Evolutionary conservation across 2,888 invertebrate genomes (phyloP), one percentile per base, ranked within the genome.

Genomic region (Cephus sareptanus): DNA sequence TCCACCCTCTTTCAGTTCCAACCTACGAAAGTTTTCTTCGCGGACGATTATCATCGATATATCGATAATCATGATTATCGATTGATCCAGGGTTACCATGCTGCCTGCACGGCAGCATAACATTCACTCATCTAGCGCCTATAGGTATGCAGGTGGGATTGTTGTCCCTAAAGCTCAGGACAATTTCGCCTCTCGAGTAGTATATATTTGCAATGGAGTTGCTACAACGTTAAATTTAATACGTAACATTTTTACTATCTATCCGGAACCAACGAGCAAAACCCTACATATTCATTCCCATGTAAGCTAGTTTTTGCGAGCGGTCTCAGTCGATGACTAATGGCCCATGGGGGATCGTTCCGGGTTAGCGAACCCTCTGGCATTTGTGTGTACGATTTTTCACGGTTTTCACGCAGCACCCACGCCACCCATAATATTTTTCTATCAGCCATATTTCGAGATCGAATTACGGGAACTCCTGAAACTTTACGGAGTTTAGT

Each of bases 321-420:
- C 77, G 80, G 81, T 77, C 82, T 81, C 82, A 81, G 80, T 82
- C 83, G 84, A 89, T 89, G 89, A 89, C 87, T 88, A 89, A 89
- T 89, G 87, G 87, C 84, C 82, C 82, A 78, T 82, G 80, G 80
- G 86, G 84, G 81, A 83, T 83, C 84, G 85, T 85, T 84, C 75
- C 81, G 80, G 80, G 82, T 84, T 86, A 79, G 83, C 80, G 78
- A 79, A 81, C 81, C 79, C 80, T 81, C 80, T 76, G 79, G 79
- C 79, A 79, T 81, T 85, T 83, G 85, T 82, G 84, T 85, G 83
- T 83, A 81, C 87, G 82, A 86, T 87, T 88, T 88, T 88, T 85
- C 86, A 87, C 83, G 81, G 85, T 83, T 87, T 84, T 82, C 81
- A 81, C 81, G 76, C 82, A 34, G 76, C 35, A 33, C 70, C 37